Base-by-base conservation (phyloP, 2,797 vertebrate genomes). In the Thripadectes ignobilis region DNA sequence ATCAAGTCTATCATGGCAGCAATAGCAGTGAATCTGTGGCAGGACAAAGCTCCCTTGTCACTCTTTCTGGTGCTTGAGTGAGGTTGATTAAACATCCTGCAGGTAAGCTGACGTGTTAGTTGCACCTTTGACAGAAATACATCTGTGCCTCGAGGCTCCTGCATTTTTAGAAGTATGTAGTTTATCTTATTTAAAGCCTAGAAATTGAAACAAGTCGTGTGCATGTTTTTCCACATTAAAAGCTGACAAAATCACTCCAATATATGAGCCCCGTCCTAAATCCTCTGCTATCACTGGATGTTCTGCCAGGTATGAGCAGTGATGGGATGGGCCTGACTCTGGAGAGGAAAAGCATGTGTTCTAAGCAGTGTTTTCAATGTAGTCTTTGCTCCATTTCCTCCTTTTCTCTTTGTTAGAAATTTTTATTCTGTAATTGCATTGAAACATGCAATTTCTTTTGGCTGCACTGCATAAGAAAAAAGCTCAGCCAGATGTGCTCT, bases 81-180 rank as follows among this genome's bases (percentile, higher is more conserved):
- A 41, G 61, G 72, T 30, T 88, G 55, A 85, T 92, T 71, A 84
- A 84, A 41, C 66, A 29, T 86, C 14, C 54, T 61, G 69, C 62
- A 90, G 89, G 68, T 85, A 67, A 80, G 87, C 67, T 1, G 12
- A 71, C 43, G 6, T 26, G 13, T 82, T 87, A 45, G 72, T 54
- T 87, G 62, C 65, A 80, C 13, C 58, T 95, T 45, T 80, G 82
- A 83, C 88, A 85, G 88, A 92, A 91, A 91, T 91, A 87, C 36
- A 57, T 80, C 76, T 34, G 48, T 89, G 57, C 87, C 81, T 91
- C 21, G 68, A 83, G 85, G 87, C 68, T 83, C 23, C 57, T 38
- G 61, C 61, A 17, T 67, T 85, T 93, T 85, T 77, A 27, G 12
- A 90, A 91, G 29, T 62, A 45, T 46, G 84, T 27, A 30, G 16